phyloP scores from a whole-genome alignment of 2,113 vertebrate species.

The Cisticola juncidis region DNA sequence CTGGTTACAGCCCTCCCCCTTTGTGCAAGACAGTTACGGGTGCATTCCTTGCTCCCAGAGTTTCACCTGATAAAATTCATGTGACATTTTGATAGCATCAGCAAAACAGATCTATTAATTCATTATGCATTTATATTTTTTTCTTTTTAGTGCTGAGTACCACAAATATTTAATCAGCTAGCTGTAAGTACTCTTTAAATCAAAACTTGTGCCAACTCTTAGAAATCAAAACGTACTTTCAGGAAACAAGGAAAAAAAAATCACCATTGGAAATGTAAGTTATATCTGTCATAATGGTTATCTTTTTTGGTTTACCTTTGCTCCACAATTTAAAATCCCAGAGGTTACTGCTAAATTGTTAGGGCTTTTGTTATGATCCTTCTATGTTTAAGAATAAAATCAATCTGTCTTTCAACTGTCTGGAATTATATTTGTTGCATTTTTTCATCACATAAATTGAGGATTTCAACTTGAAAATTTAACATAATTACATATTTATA shows the following conservation, averaged over 20 bases:
- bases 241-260: not conserved
- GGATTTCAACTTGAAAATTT: not conserved
- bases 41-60: not conserved
- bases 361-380: not conserved
- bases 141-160: not conserved
- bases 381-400: not conserved
- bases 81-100: not conserved
- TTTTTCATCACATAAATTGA: not conserved
- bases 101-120: not conserved
- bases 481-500: not conserved
- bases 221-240: not conserved
- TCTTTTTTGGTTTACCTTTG: not conserved
- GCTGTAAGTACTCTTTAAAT: not conserved
- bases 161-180: not conserved
- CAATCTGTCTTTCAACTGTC: not conserved
- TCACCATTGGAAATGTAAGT: accelerated
- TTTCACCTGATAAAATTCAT: not conserved
- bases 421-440: not conserved
- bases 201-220: not conserved
- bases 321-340: not conserved
- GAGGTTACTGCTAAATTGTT: not conserved
- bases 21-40: not conserved
- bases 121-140: not conserved
- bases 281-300: not conserved
- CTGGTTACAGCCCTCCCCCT: not conserved